Percentiles rank a stretch among this genome's conserved stretches.
phyloP scores from a whole-genome alignment of 2,113 vertebrate species.

The Lepus europaeus region DNA sequence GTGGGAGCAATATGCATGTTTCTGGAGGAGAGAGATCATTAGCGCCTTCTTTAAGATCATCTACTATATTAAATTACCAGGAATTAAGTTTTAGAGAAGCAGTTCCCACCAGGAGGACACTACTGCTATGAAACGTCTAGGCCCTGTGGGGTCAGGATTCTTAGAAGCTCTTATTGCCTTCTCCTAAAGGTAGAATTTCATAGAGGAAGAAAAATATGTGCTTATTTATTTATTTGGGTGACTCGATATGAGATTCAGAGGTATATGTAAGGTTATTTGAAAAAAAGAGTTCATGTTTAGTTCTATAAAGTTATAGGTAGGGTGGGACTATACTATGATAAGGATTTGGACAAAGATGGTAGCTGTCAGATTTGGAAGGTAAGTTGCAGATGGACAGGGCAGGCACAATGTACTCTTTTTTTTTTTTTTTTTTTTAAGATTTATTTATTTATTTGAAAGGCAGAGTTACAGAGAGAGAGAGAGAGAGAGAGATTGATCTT shows the following conservation, averaged over 20 bases:
- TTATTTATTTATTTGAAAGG: no score
- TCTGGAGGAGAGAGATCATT: background rate
- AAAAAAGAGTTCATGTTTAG: conserved; percentile 4
- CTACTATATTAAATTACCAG: background rate
- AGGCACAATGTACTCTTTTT: no score
- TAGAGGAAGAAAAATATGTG: background rate
- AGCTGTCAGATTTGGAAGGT: background rate
- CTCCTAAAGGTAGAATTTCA: background rate
- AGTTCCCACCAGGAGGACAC: background rate
- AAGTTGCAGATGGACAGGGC: background rate
- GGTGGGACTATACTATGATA: background rate
- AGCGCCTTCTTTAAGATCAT: background rate
- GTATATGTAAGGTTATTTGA: background rate
- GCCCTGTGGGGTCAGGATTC: background rate
- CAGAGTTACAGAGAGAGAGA: no score
- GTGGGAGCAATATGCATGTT: background rate
- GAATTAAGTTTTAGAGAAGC: conserved; percentile 33
- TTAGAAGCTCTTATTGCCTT: background rate
- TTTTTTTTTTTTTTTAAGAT: no score
- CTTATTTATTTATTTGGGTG: conserved; percentile 2
- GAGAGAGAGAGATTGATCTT: no score
- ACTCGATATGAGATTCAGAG: background rate
- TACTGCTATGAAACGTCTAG: background rate
- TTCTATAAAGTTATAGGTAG: background rate
- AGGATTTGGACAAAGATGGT: conserved; percentile 7